These are phyloP conservation scores for Amblyopsis hoosieri DNA, from an alignment of 2,797 vertebrate genomes.

Conservation along the genomic window DNA sequence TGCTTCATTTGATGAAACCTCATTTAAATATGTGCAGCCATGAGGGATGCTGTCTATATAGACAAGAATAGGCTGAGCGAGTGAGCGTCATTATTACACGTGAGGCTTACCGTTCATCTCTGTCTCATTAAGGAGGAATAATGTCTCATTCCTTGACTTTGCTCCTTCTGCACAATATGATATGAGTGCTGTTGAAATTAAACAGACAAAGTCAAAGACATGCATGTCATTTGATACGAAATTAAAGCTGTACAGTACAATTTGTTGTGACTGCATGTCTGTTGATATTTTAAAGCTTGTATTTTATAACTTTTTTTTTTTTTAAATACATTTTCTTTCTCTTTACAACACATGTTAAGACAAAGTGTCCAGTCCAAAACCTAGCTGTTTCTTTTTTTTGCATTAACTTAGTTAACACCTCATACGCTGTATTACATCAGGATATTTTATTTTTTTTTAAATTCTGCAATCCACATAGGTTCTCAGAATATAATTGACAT, in stretches of 20 bases:
- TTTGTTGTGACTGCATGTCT: too few species aligned
- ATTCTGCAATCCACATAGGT: slow-evolving; percentile 6
- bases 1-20: slow-evolving; percentile 9
- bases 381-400: not conserved
- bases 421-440: not conserved
- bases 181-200: slow-evolving; percentile 10
- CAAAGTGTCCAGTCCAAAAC: not conserved
- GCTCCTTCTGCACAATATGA: slow-evolving; percentile 24
- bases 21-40: slow-evolving; percentile 19
- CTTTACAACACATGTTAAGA: not conserved
- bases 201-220: too few species aligned
- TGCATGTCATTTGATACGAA: too few species aligned
- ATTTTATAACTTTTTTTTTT: too few species aligned
- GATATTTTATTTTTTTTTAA: not conserved
- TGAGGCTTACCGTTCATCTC: slow-evolving; percentile 13
- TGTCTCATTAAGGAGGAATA: slow-evolving; percentile 30
- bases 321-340: too few species aligned
- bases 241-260: too few species aligned
- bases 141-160: slow-evolving; percentile 26
- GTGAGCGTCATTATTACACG: slow-evolving; percentile 13
- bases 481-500: slow-evolving; percentile 28
- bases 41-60: slow-evolving; percentile 11
- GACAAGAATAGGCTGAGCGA: slow-evolving; percentile 14
- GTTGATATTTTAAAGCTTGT: too few species aligned
- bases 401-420: slow-evolving; percentile 3